Evolutionary conservation across 1,140 invertebrate genomes (phyloP), one percentile per base, ranked within the genome.

Genomic region (Hormaphis cornu): DNA sequence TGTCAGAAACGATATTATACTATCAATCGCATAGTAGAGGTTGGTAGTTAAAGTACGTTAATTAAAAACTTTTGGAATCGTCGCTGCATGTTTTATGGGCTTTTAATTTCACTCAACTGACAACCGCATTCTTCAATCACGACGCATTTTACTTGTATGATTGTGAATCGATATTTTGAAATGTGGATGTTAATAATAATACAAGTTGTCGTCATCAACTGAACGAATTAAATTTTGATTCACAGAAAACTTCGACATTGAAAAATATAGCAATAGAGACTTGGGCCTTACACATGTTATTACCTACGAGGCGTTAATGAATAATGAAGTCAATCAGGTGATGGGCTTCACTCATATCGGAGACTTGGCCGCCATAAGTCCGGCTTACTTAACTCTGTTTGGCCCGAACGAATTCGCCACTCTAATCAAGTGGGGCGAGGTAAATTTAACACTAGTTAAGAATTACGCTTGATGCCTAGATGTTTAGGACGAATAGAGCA

Each of bases 251-350:
- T 82, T 88, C 69, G 83, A 89, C 77, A 80, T 85, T 14, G 78
- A 80, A n/a, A 80, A 83, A 70, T 84, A 82, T 78, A 83, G 80
- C 0, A 83, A 83, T 59, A 81, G 78, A 70, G 86, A 89, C 73
- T 83, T 89, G 80, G 84, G 86, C 18, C 81, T 83, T 69, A 83
- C 83, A 1, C 85, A 88, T 73, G 76, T 83, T 20, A 75, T 89
- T 20, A 83, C 87, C 1, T 88, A 89, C 74, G 89, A 91, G 77
- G 84, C 84, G 22, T 76, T 90, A 18, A 77, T 90, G 74, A 84
- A 87, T 56, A 87, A 90, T 73, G 84, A 88, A 72, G 80, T 83
- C 42, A 86, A 85, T 72, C 89, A 91, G 74, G 81, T 88, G 24
- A 78, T 84, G 24, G 87, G 87, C 0, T 82, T 88, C 46, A 83